Evolutionary conservation across 2,888 invertebrate species (phyloP), one percentile per base, ranked within the genome.

Genomic region (Morpho achilles): DNA sequence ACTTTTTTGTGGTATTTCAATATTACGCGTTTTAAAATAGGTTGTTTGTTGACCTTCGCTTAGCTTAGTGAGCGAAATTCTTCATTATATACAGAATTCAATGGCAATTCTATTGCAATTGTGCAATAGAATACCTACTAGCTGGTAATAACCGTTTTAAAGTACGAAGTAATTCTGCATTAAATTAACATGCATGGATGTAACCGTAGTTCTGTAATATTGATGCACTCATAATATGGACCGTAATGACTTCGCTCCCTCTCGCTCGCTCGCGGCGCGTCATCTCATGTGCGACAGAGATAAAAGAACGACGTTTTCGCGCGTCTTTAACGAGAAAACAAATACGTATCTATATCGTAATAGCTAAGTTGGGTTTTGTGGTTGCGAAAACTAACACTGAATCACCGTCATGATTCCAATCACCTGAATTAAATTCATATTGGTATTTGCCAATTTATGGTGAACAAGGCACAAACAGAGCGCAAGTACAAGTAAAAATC

Each of bases 251-350:
- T 58, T 57, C 53, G 58, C 41, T 16, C 41, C 56, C 43, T 53
- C 67, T 63, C 64, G 46, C 54, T 68, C 61, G 9, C 61, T 3
- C 52, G 10, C 32, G 44, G 32, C 56, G 32, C 45, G 43, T 32
- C 50, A n/a, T 44, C 39, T 52, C 48, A 48, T 52, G 63, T 56
- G 60, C 59, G 62, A 67, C 23, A 58, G 58, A 56, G 65, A 67
- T 47, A 49, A 45, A 16, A 32, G 43, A 40, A 32, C 47, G 41
- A 47, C 6, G 42, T 51, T 57, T 57, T 57, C 52, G 57, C 57
- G 47, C 56, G 46, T 57, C 42, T 57, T 57, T 57, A 51, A 43
- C 51, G 47, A 32, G 42, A 52, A 16, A 52, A 52, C 39, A 44
- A 51, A 51, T 43, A 51, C 7, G 32, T 4, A 9, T 8, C 23